Base-by-base conservation (phyloP, 2,888 invertebrate genomes). In the Polydrusus tereticollis region DNA sequence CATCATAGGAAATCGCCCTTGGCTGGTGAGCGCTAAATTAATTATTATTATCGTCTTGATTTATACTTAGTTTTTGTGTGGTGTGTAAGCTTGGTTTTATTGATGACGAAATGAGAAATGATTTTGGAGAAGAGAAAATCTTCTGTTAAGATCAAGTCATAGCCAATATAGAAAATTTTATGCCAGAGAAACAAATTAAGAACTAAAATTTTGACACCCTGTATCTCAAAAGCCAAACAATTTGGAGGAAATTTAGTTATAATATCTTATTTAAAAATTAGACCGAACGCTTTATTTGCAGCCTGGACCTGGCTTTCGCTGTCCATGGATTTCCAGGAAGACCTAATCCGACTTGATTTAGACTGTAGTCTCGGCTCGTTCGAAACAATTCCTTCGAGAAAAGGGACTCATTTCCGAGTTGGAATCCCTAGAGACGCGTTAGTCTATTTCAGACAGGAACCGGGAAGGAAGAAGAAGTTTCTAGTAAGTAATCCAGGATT, bases 391-490 rank as follows among this genome's bases (percentile, higher is more conserved):
- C 80, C 82, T 3, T 75, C 85, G 23, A 79, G 79, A 45, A 81
- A 80, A 69, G 76, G 79, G 43, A 75, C 78, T 29, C 75, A 77
- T 23, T 55, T 36, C 36, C 78, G 76, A 58, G 82, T 86, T 72
- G 81, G 79, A 21, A 80, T 86, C 70, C 85, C 86, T 5, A 77
- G 80, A 60, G 86, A 86, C 71, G 81, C 86, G n/a, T 81, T 86
- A 69, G 86, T 86, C 73, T 86, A 86, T 77, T 86, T 86, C 78
- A 80, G 86, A 72, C 86, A 86, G 69, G 86, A 86, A 72, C 86
- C 86, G 16, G 86, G 86, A 58, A 78, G 86, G 66, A 86, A 86
- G 78, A 86, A 86, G 78, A 86, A 86, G 78, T 86, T 86, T 79
- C 77, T 86, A 82, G 86, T 86, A 79, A 82, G 47, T 47, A 12